Conservation (phyloP, 2,113 vertebrate genomes). For the Dasyurus viverrinus region DNA sequence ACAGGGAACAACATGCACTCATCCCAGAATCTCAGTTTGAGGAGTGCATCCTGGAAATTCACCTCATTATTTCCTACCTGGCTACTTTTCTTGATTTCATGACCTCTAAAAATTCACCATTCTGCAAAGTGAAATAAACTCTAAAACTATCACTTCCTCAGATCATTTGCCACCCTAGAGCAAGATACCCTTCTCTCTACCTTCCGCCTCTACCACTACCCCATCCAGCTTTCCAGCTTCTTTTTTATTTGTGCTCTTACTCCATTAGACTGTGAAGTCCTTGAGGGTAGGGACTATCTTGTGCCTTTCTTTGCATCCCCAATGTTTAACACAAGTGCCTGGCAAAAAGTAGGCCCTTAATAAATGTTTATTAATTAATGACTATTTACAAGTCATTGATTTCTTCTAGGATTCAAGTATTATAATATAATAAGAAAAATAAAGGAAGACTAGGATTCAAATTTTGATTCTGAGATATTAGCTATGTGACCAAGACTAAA, state of each 20-base stretch:
- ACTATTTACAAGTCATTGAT: too few species aligned
- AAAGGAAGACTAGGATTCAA: too few species aligned
- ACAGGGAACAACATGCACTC: background rate
- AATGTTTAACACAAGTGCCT: too few species aligned
- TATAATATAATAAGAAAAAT: too few species aligned
- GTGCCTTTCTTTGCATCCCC: background rate
- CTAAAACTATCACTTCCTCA: background rate
- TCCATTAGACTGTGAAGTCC: background rate
- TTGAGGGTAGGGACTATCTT: background rate
- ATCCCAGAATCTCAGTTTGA: background rate
- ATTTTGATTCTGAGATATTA: too few species aligned
- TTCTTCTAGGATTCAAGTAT: too few species aligned
- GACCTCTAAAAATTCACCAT: background rate
- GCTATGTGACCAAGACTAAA: too few species aligned
- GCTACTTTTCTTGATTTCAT: background rate
- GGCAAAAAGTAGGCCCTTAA: too few species aligned
- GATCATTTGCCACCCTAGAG: background rate
- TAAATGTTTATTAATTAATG: too few species aligned
- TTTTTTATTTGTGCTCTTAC: background rate
- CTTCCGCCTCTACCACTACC: background rate
- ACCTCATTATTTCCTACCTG: background rate
- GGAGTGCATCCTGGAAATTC: background rate
- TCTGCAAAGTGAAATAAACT: background rate
- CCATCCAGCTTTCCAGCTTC: background rate
- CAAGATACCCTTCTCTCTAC: background rate